phyloP scores from a whole-genome alignment of 2,113 vertebrate genomes.

The Corydoras maculifer region DNA sequence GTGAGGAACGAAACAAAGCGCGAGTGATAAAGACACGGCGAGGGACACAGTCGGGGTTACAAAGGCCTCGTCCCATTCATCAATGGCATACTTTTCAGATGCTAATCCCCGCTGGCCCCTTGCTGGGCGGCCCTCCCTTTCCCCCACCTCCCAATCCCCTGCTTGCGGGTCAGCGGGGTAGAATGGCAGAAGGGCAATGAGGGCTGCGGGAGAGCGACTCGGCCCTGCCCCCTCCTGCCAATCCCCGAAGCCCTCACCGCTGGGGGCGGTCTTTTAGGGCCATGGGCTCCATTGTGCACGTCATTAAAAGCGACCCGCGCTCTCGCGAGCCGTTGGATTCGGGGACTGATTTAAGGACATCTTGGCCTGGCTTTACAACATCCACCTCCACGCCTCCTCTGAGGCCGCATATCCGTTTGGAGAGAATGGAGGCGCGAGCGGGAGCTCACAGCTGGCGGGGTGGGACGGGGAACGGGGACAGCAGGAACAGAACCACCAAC shows the following conservation, averaged over 20 bases:
- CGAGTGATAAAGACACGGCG: conserved; percentile 17
- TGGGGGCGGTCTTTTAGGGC: conserved; percentile 49
- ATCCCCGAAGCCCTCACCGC: conserved; percentile 48
- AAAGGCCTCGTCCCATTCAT: conserved; percentile 56
- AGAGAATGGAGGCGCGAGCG: conserved; percentile 32
- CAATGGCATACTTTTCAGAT: conserved; percentile 64
- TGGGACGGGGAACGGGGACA: conserved; percentile 45
- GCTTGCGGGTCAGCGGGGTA: conserved; percentile 55
- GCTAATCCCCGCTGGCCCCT: conserved; percentile 58
- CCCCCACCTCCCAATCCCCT: conserved; percentile 37
- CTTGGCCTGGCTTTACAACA: conserved; percentile 51
- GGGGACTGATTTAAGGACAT: conserved; percentile 55
- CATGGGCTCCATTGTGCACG: conserved; percentile 32
- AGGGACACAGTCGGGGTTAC: conserved; percentile 32
- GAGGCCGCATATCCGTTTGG: conserved; percentile 20
- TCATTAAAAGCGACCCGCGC: conserved; percentile 48
- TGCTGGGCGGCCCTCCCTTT: conserved; percentile 50
- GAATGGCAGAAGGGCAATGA: conserved; percentile 54
- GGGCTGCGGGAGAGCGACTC: conserved; percentile 26
- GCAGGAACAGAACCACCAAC: conserved; percentile 26
- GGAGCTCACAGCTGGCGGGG: conserved; percentile 37
- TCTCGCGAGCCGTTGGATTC: conserved; percentile 46
- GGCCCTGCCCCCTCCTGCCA: conserved; percentile 25
- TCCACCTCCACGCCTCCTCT: conserved; percentile 31
- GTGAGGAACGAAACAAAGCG: background rate